Conservation (phyloP, 2,888 invertebrate species). For the Lordiphosa andalusiaca region DNA sequence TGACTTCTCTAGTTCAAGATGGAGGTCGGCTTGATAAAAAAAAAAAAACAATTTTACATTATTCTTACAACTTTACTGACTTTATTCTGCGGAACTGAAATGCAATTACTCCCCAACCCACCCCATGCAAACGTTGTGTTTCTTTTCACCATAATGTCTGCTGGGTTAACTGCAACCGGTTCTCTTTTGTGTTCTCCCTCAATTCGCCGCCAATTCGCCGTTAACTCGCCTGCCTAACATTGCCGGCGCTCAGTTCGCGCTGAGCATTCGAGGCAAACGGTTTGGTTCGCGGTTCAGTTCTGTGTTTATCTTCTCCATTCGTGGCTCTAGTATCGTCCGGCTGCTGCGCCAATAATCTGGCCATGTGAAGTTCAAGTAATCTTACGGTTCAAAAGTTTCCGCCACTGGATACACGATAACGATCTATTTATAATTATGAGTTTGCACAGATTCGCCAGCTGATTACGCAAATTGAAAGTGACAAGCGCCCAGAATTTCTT, state of each 20-base stretch:
- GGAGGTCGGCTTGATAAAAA: no score
- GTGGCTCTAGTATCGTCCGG: constrained; percentile 20
- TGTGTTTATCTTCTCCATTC: constrained; percentile 13
- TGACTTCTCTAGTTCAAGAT: no score
- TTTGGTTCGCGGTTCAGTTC: constrained; percentile 25
- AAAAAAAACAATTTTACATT: no score
- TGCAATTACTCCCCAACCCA: no score
- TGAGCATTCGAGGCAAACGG: constrained; percentile 50
- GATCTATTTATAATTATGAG: constrained; percentile 33
- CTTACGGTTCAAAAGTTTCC: constrained; percentile 28
- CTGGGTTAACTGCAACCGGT: constrained; percentile 53
- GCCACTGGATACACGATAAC: constrained; percentile 17
- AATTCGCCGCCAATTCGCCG: constrained; percentile 29
- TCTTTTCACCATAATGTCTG: constrained; percentile 16
- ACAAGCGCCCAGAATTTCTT: constrained; percentile 27
- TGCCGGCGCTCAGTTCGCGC: constrained; percentile 43
- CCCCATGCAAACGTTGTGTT: not conserved
- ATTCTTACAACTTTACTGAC: no score
- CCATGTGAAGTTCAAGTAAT: constrained; percentile 52
- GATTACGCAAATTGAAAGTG: constrained; percentile 56
- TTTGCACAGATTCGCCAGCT: constrained; percentile 22
- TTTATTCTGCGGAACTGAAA: no score
- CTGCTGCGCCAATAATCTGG: constrained; percentile 23
- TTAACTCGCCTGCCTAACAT: constrained; percentile 3
- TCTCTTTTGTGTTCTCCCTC: constrained; percentile 26